These are phyloP conservation scores for Porites lobata DNA, from an alignment of 92 coral and sea anemone species.

Conservation along the genomic window DNA sequence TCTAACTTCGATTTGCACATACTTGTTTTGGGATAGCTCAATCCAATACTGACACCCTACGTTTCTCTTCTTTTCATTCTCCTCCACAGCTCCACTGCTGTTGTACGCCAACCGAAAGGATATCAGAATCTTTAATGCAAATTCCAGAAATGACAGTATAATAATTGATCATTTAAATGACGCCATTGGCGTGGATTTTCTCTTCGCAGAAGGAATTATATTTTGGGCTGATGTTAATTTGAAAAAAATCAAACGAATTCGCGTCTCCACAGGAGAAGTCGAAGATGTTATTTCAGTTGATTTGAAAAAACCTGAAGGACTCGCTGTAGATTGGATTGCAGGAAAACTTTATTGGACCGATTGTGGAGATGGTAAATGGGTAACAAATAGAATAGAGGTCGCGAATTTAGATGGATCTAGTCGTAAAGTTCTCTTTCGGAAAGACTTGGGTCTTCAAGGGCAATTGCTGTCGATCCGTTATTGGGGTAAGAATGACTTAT, in stretches of 20 bases:
- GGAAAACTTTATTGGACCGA: conserved; percentile 93
- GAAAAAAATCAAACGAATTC: conserved; percentile 90
- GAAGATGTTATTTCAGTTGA: conserved; percentile 78
- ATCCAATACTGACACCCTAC: too few species aligned
- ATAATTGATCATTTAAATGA: conserved; percentile 76
- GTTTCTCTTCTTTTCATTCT: conserved; percentile 1
- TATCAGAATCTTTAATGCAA: conserved; percentile 75
- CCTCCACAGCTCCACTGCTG: conserved; percentile 74
- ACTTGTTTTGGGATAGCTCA: too few species aligned
- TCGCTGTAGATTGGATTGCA: conserved; percentile 96
- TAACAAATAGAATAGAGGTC: conserved; percentile 88
- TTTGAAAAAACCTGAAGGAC: conserved; percentile 89
- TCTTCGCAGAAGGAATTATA: conserved; percentile 70
- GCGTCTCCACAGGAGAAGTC: conserved; percentile 54
- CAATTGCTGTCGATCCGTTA: conserved; percentile 89
- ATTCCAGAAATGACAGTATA: conserved; percentile 73
- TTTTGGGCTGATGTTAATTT: conserved; percentile 95
- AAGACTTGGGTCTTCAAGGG: conserved; percentile 86
- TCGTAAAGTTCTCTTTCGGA: conserved; percentile 88
- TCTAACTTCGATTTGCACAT: too few species aligned
- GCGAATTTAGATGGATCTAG: conserved; percentile 87
- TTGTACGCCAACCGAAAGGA: conserved; percentile 91
- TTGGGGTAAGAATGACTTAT: conserved; percentile 79
- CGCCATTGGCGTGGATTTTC: conserved; percentile 89
- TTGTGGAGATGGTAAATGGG: conserved; percentile 61